A percentile compares a stretch with the other conserved stretches of the same genome.
phyloP scores from a whole-genome alignment of 2,113 vertebrate species.

The Craseonycteris thonglongyai region DNA sequence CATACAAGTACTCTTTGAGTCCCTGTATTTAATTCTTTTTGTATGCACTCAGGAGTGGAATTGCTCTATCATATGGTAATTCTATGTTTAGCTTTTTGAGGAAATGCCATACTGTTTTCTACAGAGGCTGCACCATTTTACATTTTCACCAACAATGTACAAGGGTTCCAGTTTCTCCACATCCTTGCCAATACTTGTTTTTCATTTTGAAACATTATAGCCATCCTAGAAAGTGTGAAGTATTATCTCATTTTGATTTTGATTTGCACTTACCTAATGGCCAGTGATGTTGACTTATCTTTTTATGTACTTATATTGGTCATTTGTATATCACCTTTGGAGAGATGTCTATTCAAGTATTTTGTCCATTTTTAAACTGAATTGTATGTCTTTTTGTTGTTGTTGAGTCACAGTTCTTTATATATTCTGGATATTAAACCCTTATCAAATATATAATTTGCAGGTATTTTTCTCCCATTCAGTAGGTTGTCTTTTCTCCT shows the following conservation, averaged over 20 bases:
- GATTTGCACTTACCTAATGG: not conserved
- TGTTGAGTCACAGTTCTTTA: not conserved
- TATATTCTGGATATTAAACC: not conserved
- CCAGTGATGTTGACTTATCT: not conserved
- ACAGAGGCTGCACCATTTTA: not conserved
- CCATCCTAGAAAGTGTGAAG: not conserved
- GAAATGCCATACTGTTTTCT: not conserved
- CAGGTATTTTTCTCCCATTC: not conserved
- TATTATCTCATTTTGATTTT: not conserved
- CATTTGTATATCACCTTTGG: not conserved
- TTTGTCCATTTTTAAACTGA: not conserved
- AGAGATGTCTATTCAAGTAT: not conserved
- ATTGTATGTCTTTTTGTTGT: not conserved
- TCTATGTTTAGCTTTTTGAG: not conserved
- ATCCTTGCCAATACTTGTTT: not conserved
- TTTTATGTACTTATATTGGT: not conserved
- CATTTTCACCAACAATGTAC: not conserved
- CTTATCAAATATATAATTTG: not conserved
- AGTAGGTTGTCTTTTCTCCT: not conserved
- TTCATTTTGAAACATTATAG: not conserved
- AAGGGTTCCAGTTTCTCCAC: not conserved
- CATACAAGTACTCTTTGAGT: not conserved
- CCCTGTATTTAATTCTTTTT: not conserved
- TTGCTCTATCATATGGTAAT: not conserved
- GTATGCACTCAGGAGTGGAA: not conserved